These are phyloP conservation scores for Dryadula phaetusa DNA, from an alignment of 2,888 invertebrate genomes.

Conservation along the genomic window DNA sequence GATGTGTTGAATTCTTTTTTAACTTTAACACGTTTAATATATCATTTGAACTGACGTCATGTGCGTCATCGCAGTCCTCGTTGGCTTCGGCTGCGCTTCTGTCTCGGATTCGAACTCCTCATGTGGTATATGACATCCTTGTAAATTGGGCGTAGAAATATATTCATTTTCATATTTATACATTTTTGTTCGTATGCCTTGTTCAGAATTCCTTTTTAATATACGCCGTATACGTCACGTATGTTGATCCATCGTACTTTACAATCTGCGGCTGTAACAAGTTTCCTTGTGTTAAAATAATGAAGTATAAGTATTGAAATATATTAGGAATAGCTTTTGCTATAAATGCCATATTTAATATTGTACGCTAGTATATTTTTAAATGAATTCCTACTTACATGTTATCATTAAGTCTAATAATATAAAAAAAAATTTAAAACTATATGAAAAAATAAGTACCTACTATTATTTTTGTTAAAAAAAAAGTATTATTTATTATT, in stretches of 20 bases:
- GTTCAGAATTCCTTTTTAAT: slow-evolving; percentile 58
- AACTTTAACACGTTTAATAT: slow-evolving; percentile 49
- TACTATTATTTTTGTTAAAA: too few species aligned
- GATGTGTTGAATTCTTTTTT: slow-evolving; percentile 49
- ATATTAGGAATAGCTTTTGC: too few species aligned
- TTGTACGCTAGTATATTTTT: too few species aligned
- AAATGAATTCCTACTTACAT: too few species aligned
- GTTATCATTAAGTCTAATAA: too few species aligned
- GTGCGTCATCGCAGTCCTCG: slow-evolving; percentile 52
- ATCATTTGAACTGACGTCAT: slow-evolving; percentile 54
- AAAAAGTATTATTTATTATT: too few species aligned
- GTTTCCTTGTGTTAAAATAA: not conserved
- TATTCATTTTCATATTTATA: slow-evolving; percentile 74
- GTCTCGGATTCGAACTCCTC: slow-evolving; percentile 52
- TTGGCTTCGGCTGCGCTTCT: slow-evolving; percentile 52
- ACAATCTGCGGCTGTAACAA: slow-evolving; percentile 68
- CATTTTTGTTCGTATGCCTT: slow-evolving; percentile 51
- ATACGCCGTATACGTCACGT: slow-evolving; percentile 74
- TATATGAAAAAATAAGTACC: too few species aligned
- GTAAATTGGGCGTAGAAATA: slow-evolving; percentile 69
- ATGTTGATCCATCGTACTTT: slow-evolving; percentile 79
- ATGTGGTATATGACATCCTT: slow-evolving; percentile 60
- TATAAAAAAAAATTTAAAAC: too few species aligned
- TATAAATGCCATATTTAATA: too few species aligned
- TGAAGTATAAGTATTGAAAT: not conserved